phyloP scores from a whole-genome alignment of 2,888 invertebrate species.

The Pteria penguin region DNA sequence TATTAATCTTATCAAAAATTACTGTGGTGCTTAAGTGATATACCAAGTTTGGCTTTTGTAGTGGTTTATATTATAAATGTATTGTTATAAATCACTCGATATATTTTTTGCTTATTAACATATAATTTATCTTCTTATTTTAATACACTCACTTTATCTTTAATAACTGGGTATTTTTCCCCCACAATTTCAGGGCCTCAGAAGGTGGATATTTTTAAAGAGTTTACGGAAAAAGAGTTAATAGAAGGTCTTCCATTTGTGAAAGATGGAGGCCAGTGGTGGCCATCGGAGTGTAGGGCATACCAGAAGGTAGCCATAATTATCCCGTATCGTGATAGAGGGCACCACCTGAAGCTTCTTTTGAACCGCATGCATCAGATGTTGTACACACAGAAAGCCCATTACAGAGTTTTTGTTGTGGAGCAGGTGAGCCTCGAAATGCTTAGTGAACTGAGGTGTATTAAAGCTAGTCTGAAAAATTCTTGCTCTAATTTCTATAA shows the following conservation, averaged over 20 bases:
- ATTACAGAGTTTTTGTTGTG: conserved; percentile 73
- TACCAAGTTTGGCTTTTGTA: too few relatives aligned
- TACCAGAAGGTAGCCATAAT: conserved; percentile 75
- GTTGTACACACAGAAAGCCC: conserved; percentile 66
- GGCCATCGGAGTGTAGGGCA: conserved; percentile 65
- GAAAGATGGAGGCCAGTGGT: conserved; percentile 65
- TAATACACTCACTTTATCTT: too few relatives aligned
- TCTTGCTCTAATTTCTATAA: too few relatives aligned
- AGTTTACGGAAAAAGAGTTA: conserved; percentile 51
- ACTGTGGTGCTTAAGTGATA: too few relatives aligned
- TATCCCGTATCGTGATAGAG: conserved; percentile 71
- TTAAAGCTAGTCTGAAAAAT: too few relatives aligned
- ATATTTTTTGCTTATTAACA: too few relatives aligned
- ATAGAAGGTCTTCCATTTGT: conserved; percentile 56
- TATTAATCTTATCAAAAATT: too few relatives aligned
- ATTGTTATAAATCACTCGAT: too few relatives aligned
- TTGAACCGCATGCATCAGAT: conserved; percentile 73
- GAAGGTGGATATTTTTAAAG: conserved; percentile 62
- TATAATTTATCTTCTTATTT: too few relatives aligned
- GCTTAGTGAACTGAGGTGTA: too few relatives aligned
- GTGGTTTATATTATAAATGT: too few relatives aligned
- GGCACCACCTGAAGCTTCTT: conserved; percentile 65
- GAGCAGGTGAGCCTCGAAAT: conserved; percentile 73
- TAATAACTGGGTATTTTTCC: too few relatives aligned
- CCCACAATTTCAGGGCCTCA: conserved; percentile 42